A percentile compares a stretch with the other conserved stretches of the same genome.
phyloP scores from a whole-genome alignment of 2,797 vertebrate species.

The Molossus molossus region DNA sequence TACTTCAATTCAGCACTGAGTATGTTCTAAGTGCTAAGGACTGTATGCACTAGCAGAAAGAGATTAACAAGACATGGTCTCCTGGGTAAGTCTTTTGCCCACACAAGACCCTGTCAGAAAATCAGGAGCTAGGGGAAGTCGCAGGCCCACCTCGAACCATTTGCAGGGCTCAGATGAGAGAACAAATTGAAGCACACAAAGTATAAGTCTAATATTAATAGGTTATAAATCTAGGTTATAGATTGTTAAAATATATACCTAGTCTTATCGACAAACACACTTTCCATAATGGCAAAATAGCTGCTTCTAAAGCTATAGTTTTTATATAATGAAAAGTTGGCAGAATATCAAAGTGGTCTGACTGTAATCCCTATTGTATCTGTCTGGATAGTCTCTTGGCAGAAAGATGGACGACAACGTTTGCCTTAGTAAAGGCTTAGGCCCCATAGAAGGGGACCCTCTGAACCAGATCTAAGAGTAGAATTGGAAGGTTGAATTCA shows the following conservation, averaged over 20 bases:
- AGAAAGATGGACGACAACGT: neutral
- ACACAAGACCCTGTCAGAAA: neutral
- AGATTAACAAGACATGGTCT: neutral
- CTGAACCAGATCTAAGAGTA: neutral
- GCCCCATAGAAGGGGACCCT: neutral
- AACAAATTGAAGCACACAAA: constrained; percentile 15
- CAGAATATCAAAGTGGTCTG: constrained; percentile 10
- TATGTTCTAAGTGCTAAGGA: neutral
- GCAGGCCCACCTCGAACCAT: neutral
- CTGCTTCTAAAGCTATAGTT: constrained; percentile 14
- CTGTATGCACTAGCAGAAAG: neutral
- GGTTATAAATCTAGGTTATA: constrained; percentile 28
- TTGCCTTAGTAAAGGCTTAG: constrained; percentile 1
- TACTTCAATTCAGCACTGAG: neutral
- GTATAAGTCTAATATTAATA: constrained; percentile 12
- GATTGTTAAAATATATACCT: constrained; percentile 26
- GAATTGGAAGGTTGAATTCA: neutral
- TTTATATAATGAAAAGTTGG: constrained; percentile 40
- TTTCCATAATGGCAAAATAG: neutral
- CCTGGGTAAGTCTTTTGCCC: neutral
- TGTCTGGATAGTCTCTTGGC: neutral
- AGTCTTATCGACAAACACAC: neutral
- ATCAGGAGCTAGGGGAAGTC: neutral
- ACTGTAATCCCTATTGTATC: constrained; percentile 35
- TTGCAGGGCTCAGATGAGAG: neutral